A percentile compares a stretch with the other conserved stretches of the same genome.
phyloP scores from a whole-genome alignment of 2,797 vertebrate genomes.

The Morelia viridis region DNA sequence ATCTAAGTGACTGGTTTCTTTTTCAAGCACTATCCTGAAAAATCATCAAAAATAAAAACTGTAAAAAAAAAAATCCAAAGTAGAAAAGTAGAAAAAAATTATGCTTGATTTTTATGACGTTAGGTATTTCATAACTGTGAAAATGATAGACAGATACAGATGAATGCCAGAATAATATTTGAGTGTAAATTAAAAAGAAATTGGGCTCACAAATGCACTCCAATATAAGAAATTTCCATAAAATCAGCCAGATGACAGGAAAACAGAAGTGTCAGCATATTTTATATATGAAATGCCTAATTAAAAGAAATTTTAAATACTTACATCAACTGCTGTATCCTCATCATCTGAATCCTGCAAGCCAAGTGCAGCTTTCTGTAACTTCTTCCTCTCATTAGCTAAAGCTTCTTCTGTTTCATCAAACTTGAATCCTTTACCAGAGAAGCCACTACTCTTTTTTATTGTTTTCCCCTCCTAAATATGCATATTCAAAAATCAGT shows the following conservation, averaged over 20 bases:
- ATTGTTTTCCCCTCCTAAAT: constrained; percentile 92
- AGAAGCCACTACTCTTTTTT: constrained; percentile 97
- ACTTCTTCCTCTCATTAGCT: constrained; percentile 96
- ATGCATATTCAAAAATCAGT: background rate
- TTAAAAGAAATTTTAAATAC: constrained; percentile 55
- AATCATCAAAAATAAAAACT: background rate
- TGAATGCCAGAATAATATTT: background rate
- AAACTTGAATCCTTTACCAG: constrained; percentile 98
- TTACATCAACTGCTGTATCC: constrained; percentile 92
- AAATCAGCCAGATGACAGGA: background rate
- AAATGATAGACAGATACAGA: background rate
- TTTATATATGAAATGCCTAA: background rate
- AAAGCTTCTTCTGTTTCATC: constrained; percentile 96
- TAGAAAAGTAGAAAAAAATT: background rate
- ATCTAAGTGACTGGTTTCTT: background rate
- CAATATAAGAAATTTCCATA: background rate
- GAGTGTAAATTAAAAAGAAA: background rate
- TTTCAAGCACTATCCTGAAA: constrained; percentile 21
- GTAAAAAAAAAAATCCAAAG: fast-evolving
- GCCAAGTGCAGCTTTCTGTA: constrained; percentile 96
- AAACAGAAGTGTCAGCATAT: background rate
- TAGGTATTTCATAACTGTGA: background rate
- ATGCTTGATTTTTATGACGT: background rate
- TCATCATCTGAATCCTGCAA: constrained; percentile 98
- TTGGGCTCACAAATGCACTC: background rate